Evolutionary conservation across 2,888 invertebrate genomes (phyloP), one percentile per base, ranked within the genome.

Genomic region (Zhuqinia jingwanae): DNA sequence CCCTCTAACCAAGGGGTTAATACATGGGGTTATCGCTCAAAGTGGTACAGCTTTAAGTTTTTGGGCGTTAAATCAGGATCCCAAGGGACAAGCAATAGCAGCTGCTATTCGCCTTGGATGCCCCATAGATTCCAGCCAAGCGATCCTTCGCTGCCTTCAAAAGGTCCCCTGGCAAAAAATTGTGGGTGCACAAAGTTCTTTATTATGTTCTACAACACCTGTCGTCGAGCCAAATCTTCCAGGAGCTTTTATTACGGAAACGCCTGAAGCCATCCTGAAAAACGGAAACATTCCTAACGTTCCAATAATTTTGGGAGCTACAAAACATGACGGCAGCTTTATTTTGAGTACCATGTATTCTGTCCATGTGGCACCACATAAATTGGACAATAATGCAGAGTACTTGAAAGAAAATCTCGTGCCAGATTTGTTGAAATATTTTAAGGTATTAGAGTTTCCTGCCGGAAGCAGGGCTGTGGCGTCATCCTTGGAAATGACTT

Each of bases 271-370:
- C 2, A 58, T 89, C 11, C 53, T 89, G 47, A 50, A 58, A 56
- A 53, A 22, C 8, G 89, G 89, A 11, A 75, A 88, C 36, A 25
- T 81, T 56, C 85, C 88, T 0, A 50, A 89, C 63, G 56, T 88
- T 3, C 89, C 89, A 0, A 65, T 89, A 1, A 76, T 89, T 1
- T 42, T 89, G 10, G 89, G 89, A 0, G 78, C 89, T 0, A 85
- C 25, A 2, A 80, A 88, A 30, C 89, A 89, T 47, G 89, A 89
- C 30, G 89, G 88, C 0, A 88, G 88, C 2, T 85, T 79, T 15
- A 50, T 85, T n/a, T 30, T 85, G 15, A 73, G 20, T 0, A 27
- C 0, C 5, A 2, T 85, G 20, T 89, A 87, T 73, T 25, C 58
- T 11, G 60, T 84, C 0, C 58, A 47, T 25, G 30, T 84, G 0